Evolutionary conservation across 2,888 invertebrate genomes (phyloP), one percentile per base, ranked within the genome.

Genomic region (Ichneumon xanthorius): DNA sequence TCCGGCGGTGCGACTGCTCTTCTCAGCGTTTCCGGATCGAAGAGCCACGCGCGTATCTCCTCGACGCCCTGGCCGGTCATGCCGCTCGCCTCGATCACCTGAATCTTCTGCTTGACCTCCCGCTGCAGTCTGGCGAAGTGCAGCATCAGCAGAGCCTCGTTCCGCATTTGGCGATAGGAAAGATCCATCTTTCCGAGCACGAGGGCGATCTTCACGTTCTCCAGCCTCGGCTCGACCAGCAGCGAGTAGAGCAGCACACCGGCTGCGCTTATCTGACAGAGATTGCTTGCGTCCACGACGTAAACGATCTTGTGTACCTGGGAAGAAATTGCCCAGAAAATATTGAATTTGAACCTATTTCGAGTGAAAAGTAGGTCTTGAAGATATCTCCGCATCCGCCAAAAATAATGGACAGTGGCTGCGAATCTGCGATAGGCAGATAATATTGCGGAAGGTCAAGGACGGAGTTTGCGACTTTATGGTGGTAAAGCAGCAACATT

Each of bases 201-300:
- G 80, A 98, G 92, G 26, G 89, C 89, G 92, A 97, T 96, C 94
- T 96, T 96, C 0, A 96, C 95, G 72, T 95, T 95, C 89, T 95
- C 95, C 30, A 97, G 94, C 65, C 95, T 94, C 0, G 97, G 97
- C 89, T 98, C 96, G 0, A 97, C 96, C 30, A 98, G 92, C 63
- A 97, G 95, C 0, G 97, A 96, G 92, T 97, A 98, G 0, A 98
- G 94, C 55, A 97, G 94, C 0, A 98, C 97, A 30, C 97, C 97
- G 16, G 97, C 97, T 1, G 97, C 97, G 1, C 97, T 97, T 90
- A 98, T 97, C 94, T 97, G 97, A 90, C 98, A 98, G 58, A 98
- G 94, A 94, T 98, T 97, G 14, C 97, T 97, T 0, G 97, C 96
- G 91, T 98, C 98, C 22, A 98, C 96, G 0, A 97, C 97, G 90